A percentile compares a stretch with the other conserved stretches of the same genome.
Evolutionary conservation across 92 coral and sea anemone species (phyloP).

Genomic region (Umimayanthus kanabou): DNA sequence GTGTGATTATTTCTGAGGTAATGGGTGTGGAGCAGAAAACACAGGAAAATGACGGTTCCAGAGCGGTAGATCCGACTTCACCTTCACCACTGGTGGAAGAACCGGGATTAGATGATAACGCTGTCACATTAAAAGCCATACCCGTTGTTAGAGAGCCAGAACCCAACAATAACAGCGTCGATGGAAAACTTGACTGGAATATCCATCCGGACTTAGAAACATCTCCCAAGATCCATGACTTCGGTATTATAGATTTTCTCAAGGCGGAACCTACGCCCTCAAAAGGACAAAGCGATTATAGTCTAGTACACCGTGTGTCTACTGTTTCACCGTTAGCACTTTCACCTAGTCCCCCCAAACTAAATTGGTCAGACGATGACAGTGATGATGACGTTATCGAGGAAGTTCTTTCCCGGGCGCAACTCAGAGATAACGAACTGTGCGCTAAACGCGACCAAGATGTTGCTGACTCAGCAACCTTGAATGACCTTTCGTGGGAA

Average conservation of each 20-base stretch:
- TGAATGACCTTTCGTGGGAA: slow-evolving; percentile 92
- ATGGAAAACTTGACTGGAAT: neutral
- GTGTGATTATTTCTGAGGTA: slow-evolving; percentile 54
- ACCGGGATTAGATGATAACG: slow-evolving; percentile 43
- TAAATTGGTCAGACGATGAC: slow-evolving; percentile 85
- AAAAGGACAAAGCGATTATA: slow-evolving; percentile 62
- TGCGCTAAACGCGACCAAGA: slow-evolving; percentile 77
- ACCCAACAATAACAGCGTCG: neutral
- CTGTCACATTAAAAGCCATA: slow-evolving; percentile 3
- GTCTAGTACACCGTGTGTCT: slow-evolving; percentile 76
- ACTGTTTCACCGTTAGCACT: slow-evolving; percentile 80
- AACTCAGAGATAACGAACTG: slow-evolving; percentile 40
- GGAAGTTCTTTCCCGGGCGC: slow-evolving; percentile 48
- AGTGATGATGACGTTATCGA: slow-evolving; percentile 79
- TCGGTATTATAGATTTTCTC: slow-evolving; percentile 79
- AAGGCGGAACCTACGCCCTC: slow-evolving; percentile 66
- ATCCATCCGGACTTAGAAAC: neutral
- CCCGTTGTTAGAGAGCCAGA: slow-evolving; percentile 25
- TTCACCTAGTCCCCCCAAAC: slow-evolving; percentile 76
- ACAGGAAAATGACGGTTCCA: neutral
- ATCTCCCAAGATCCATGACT: slow-evolving; percentile 61
- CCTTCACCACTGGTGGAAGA: slow-evolving; percentile 62
- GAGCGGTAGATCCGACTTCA: neutral
- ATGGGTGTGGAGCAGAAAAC: slow-evolving; percentile 22
- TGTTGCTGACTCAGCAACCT: slow-evolving; percentile 82